Evolutionary conservation across 2,888 invertebrate species (phyloP).

Genomic region (Cabera pusaria): DNA sequence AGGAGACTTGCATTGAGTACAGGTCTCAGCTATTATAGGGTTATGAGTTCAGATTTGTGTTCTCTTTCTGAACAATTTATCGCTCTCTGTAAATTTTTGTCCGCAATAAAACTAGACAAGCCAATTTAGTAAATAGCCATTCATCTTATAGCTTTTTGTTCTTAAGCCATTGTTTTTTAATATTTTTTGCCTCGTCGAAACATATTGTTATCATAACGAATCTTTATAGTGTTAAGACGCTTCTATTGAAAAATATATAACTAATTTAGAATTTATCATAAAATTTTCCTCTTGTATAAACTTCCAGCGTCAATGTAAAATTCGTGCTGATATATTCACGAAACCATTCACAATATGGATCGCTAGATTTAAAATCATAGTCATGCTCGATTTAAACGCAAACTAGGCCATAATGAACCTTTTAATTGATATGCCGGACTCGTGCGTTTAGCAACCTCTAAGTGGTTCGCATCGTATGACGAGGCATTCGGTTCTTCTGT

Average conservation of each 20-base stretch:
- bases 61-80: constrained; percentile 30
- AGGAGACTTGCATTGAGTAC: constrained; percentile 43
- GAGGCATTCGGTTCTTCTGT: constrained; percentile 42
- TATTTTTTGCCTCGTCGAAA: too few relatives aligned
- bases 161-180: too few relatives aligned
- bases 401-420: constrained; percentile 55
- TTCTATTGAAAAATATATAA: too few relatives aligned
- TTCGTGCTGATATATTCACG: too few relatives aligned
- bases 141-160: too few relatives aligned
- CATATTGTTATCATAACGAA: too few relatives aligned
- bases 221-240: too few relatives aligned
- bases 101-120: too few relatives aligned
- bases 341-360: constrained; percentile 14
- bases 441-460: constrained; percentile 55
- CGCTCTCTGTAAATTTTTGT: constrained; percentile 7
- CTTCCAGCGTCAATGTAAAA: too few relatives aligned
- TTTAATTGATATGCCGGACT: constrained; percentile 66
- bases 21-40: constrained; percentile 41
- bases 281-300: too few relatives aligned
- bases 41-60: constrained; percentile 53
- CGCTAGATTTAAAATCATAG: constrained; percentile 23
- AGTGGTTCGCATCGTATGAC: constrained; percentile 41
- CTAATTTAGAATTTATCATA: too few relatives aligned
- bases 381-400: constrained; percentile 47
- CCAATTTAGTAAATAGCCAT: too few relatives aligned